Evolutionary conservation across 1,140 invertebrate genomes (phyloP).

Genomic region (Thaumetopoea pityocampa): DNA sequence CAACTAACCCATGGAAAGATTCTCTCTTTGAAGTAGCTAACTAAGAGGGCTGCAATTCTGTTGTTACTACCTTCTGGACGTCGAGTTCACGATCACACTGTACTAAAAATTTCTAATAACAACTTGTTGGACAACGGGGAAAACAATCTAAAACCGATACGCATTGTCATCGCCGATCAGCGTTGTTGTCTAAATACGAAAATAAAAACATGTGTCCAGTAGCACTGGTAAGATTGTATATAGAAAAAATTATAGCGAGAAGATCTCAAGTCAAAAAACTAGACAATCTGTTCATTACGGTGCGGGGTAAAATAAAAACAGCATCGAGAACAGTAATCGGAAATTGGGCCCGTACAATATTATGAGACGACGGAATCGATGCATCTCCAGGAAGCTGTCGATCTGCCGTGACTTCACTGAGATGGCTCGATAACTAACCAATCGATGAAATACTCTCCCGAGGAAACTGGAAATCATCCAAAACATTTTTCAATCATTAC

Average conservation of each 20-base stretch:
- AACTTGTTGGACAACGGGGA: conserved; percentile 10
- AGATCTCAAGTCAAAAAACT: too few relatives aligned
- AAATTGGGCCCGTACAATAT: conserved; percentile 18
- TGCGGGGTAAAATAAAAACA: conserved; percentile 7
- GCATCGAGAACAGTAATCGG: conserved; percentile 22
- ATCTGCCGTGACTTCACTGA: conserved; percentile 24
- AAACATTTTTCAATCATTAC: too few relatives aligned
- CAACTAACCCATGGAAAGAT: conserved; percentile 8
- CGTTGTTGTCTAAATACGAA: conserved; percentile 6
- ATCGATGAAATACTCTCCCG: conserved; percentile 24
- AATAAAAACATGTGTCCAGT: neutral
- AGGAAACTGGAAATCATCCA: conserved; percentile 22
- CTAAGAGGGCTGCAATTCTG: conserved; percentile 1
- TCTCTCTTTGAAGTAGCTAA: conserved; percentile 9
- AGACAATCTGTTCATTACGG: conserved; percentile 22
- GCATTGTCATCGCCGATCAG: conserved; percentile 9
- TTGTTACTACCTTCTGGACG: conserved; percentile 1
- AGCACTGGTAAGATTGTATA: too few relatives aligned
- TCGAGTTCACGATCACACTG: conserved; percentile 6
- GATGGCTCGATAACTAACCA: conserved; percentile 18
- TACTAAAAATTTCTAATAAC: conserved; percentile 6
- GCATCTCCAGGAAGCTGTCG: conserved; percentile 20
- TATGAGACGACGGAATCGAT: conserved; percentile 22
- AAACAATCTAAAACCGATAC: conserved; percentile 10
- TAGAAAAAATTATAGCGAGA: too few relatives aligned